Evolutionary conservation across 2,113 vertebrate species (phyloP).

Genomic region (Platichthys flesus): DNA sequence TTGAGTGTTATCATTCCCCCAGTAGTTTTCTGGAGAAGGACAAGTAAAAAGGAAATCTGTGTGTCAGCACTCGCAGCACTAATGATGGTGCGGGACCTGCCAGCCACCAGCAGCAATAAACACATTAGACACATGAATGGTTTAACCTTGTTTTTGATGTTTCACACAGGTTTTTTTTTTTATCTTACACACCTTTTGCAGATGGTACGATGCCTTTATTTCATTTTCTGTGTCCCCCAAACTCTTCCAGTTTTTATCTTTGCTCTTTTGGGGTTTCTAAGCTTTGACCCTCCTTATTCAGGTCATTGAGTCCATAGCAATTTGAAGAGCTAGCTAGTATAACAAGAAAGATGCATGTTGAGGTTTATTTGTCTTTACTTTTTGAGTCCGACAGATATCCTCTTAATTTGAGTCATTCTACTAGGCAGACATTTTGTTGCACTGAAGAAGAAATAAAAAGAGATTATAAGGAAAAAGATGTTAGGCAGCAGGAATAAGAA

Average conservation of each 20-base stretch:
- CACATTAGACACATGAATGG: constrained; percentile 33
- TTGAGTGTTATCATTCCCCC: constrained; percentile 30
- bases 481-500: neutral
- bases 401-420: constrained; percentile 2
- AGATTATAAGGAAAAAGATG: constrained; percentile 2
- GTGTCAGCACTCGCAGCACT: constrained; percentile 31
- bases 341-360: constrained; percentile 50
- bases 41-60: constrained; percentile 13
- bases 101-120: constrained; percentile 48
- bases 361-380: constrained; percentile 16
- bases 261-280: constrained; percentile 50
- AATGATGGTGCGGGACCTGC: constrained; percentile 42
- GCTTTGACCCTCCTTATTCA: constrained; percentile 77
- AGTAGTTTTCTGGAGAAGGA: constrained; percentile 35
- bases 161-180: constrained; percentile 6
- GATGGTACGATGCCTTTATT: constrained; percentile 9
- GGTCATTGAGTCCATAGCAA: constrained; percentile 62
- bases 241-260: constrained; percentile 30
- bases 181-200: constrained; percentile 6
- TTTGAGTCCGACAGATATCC: neutral
- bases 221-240: constrained; percentile 11
- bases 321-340: constrained; percentile 63
- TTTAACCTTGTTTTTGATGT: constrained; percentile 46
- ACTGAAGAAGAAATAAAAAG: neutral
- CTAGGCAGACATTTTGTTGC: neutral